A percentile compares a stretch with the other conserved stretches of the same genome.
These are phyloP conservation scores for Rynchops niger DNA, from an alignment of 2,113 vertebrate species.

Conservation along the genomic window DNA sequence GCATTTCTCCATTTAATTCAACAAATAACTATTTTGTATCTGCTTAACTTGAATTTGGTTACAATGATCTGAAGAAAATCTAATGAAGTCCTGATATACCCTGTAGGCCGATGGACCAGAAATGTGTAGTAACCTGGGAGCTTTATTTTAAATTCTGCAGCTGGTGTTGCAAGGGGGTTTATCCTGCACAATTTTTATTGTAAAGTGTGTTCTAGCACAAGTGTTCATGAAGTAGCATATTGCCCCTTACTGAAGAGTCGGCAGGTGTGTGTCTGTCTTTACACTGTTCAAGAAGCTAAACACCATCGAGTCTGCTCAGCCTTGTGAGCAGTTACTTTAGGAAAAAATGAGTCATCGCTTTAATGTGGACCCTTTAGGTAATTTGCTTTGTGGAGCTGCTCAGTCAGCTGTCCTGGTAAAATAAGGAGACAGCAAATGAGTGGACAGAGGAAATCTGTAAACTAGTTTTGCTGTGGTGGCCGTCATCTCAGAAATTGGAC, in stretches of 20 bases:
- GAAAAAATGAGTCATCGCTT: neutral
- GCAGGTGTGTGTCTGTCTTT: neutral
- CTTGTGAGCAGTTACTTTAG: neutral
- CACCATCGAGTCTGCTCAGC: neutral
- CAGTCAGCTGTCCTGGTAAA: neutral
- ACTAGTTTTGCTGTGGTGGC: neutral
- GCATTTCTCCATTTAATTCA: neutral
- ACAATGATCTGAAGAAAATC: neutral
- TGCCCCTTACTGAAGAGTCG: neutral
- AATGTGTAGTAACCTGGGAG: neutral
- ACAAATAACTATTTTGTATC: neutral
- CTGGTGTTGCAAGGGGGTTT: neutral
- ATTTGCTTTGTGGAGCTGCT: neutral
- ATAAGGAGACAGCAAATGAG: neutral
- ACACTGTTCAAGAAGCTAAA: neutral
- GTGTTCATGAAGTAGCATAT: neutral
- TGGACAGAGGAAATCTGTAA: neutral
- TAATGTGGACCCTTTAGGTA: neutral
- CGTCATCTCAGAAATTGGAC: neutral
- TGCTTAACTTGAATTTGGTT: neutral
- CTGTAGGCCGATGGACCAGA: neutral
- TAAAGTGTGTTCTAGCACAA: neutral
- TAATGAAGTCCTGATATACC: neutral
- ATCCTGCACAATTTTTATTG: neutral
- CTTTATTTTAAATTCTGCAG: neutral